Percentiles rank a stretch among this genome's conserved stretches.
phyloP scores from a whole-genome alignment of 2,113 vertebrate species.

The Phocoena sinus region DNA sequence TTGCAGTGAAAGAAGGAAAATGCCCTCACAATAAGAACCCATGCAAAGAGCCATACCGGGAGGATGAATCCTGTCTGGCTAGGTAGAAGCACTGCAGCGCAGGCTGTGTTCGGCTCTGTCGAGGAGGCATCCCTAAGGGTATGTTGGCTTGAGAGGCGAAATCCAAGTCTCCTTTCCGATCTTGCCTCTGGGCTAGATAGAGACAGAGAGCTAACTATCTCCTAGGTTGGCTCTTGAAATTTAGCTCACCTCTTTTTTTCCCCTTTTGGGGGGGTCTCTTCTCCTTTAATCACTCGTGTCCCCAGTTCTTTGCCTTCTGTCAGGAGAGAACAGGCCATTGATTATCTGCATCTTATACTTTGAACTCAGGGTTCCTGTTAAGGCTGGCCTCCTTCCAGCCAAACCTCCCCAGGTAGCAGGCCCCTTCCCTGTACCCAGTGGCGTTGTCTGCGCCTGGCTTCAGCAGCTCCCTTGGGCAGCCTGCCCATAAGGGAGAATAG shows the following conservation, averaged over 20 bases:
- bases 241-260: neutral
- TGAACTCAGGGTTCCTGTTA: neutral
- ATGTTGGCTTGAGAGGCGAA: neutral
- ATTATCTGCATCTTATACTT: neutral
- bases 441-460: neutral
- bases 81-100: slow-evolving; percentile 12
- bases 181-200: neutral
- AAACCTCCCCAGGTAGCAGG: neutral
- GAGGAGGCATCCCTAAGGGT: neutral
- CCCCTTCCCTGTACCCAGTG: neutral
- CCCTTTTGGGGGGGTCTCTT: neutral
- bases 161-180: neutral
- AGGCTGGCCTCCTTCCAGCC: neutral
- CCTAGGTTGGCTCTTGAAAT: neutral
- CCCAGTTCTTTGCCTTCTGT: neutral
- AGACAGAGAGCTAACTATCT: neutral
- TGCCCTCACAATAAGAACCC: neutral
- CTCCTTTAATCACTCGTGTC: neutral
- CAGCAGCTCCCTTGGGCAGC: neutral
- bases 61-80: neutral
- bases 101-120: neutral
- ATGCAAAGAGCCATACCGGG: slow-evolving; percentile 9
- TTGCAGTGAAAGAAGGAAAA: slow-evolving; percentile 55
- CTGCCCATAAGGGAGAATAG: neutral
- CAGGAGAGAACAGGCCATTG: neutral